Base-by-base conservation (phyloP, 1,140 invertebrate species). In the Meteorus sp. region DNA sequence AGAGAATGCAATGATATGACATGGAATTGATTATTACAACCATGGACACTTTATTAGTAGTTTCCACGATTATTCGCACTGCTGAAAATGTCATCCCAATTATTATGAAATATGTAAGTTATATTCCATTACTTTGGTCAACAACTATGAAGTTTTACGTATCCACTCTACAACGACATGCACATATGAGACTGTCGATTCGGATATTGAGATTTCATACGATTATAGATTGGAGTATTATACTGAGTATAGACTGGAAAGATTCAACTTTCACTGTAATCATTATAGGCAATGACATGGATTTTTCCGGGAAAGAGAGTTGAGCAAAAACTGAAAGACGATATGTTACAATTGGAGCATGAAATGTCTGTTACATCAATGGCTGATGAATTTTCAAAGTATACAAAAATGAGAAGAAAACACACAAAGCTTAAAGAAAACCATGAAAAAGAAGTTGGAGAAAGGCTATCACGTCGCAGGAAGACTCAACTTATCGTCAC, bases 371-470 rank as follows among this genome's bases (percentile, higher is more conserved):
- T 59, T 6, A 74, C 83, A 47, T 83, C 81, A 20, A 82, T 85
- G 73, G 73, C 80, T 1, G 79, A 85, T 72, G 83, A 85, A 63
- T 86, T 86, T 79, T 72, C 83, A n/a, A 85, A 81, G 63, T 83
- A 84, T 73, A 81, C 83, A 1, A 83, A 80, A 67, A 71, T 84
- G 25, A 78, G 85, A 60, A 65, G 84, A 54, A 81, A 77, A 65
- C 74, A 77, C 22, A 82, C 73, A 54, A 81, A 82, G 69, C 50
- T 84, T 0, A 73, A 78, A 39, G 68, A 65, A 56, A 69, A 78
- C 59, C 61, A 81, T 13, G 76, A 78, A 60, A 68, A 76, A 29
- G 71, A 75, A 70, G 63, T 43, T 22, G 56, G 54, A 20, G 27
- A 41, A 19, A 52, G 63, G 59, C 6, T 59, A 5, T 57, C 48